Base-by-base conservation (phyloP, 2,888 invertebrate genomes). In the Lasioglossum marginatum region DNA sequence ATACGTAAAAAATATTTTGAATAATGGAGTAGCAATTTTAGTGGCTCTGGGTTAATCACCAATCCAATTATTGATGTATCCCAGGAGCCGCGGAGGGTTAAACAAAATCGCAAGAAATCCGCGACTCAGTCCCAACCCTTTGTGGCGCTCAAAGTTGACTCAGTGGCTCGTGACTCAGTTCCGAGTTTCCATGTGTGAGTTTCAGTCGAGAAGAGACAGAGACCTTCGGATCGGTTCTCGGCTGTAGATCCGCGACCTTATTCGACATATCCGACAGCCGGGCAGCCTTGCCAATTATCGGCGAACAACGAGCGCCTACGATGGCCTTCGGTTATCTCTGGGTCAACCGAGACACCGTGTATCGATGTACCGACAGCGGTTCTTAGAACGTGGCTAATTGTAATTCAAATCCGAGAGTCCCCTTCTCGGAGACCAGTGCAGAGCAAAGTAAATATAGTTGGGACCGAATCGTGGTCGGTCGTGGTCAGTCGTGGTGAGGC, bases 251-350 rank as follows among this genome's bases (percentile, higher is more conserved):
- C 81, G 73, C 87, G 87, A 85, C 87, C 89, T 89, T 89, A 84
- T 84, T 85, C 85, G 85, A 85, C 83, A 80, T 60, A 27, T 82
- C 82, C 80, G 77, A 68, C 82, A 76, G 40, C 2, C 27, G 31
- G 68, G 74, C 85, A 83, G 66, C 89, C 89, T 88, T 86, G 89
- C 48, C 83, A 84, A 88, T 89, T 86, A 83, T 85, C 86, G 83
- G 72, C 31, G 77, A 68, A 12, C 78, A 52, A 57, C 70, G 77
- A 68, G 57, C 66, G 66, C 82, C 87, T 79, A 81, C 37, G 77
- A 85, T 75, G 83, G 77, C 87, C 84, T 88, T 88, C 81, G 82
- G 77, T 84, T 84, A 85, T 85, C 83, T 76, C 66, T 82, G 82
- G 85, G 85, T 82, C 83, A 79, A 37, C 27, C 76, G 66, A 23